Evolutionary conservation across 2,888 invertebrate genomes (phyloP).

Genomic region (Therioaphis trifolii): DNA sequence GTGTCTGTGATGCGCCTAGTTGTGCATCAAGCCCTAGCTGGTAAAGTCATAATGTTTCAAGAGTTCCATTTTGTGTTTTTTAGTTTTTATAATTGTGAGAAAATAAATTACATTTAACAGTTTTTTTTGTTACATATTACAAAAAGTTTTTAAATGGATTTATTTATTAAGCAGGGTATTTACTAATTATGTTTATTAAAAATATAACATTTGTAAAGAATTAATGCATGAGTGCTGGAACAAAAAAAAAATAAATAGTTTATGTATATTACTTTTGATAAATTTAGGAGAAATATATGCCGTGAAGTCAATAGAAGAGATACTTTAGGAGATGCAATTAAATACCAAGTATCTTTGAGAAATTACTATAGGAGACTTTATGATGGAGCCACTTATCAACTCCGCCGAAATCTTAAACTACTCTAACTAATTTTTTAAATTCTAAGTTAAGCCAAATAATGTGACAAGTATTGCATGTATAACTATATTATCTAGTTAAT

Average conservation of each 20-base stretch:
- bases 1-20: neutral
- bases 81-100: neutral
- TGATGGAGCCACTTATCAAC: conserved; percentile 43
- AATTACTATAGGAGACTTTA: conserved; percentile 50
- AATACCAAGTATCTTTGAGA: conserved; percentile 19
- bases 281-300: conserved; percentile 41
- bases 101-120: neutral
- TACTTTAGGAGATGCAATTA: conserved; percentile 12
- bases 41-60: conserved; percentile 29
- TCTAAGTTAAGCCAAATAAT: neutral
- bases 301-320: conserved; percentile 41
- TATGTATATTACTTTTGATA: neutral
- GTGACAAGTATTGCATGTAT: neutral
- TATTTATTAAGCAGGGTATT: too few species aligned
- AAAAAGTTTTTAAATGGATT: neutral
- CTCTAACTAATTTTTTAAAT: neutral
- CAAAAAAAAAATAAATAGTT: neutral
- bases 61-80: neutral
- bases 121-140: neutral
- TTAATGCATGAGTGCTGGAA: too few species aligned
- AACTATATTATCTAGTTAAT: neutral
- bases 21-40: conserved; percentile 7
- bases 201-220: too few species aligned
- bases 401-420: conserved; percentile 39
- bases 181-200: too few species aligned